These are phyloP conservation scores for Rhinoraja longicauda DNA, from an alignment of 2,797 vertebrate species.

Conservation along the genomic window DNA sequence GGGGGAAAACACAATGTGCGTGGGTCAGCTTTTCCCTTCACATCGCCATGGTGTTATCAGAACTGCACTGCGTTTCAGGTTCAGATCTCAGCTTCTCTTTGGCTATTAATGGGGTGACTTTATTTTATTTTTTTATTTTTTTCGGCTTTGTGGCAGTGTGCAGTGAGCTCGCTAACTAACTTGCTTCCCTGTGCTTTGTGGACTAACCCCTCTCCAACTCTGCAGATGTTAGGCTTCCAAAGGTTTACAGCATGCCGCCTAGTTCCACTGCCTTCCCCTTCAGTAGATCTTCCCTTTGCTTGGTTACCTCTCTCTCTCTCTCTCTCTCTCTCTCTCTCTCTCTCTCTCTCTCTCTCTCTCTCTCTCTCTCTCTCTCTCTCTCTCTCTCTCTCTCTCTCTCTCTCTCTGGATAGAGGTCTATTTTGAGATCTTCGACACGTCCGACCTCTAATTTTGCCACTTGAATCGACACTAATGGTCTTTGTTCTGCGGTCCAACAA, in stretches of 20 bases:
- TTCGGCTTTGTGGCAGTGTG: conserved; percentile 37
- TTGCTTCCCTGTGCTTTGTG: background rate
- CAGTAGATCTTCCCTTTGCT: background rate
- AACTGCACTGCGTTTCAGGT: conserved; percentile 3
- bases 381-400: background rate
- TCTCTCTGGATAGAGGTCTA: background rate
- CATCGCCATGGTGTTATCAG: conserved; percentile 18
- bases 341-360: no score
- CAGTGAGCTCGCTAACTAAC: conserved; percentile 33
- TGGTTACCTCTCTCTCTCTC: background rate
- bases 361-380: background rate
- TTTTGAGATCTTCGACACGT: background rate
- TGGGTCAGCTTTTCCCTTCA: background rate
- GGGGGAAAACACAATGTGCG: background rate
- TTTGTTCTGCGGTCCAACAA: background rate
- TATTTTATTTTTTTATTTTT: background rate
- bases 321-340: no score
- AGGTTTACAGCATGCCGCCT: background rate
- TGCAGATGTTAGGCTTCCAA: background rate
- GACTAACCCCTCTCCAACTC: background rate
- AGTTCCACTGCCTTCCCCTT: background rate
- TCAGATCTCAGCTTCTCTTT: conserved; percentile 18
- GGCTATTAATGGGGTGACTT: conserved; percentile 7
- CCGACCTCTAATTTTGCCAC: background rate
- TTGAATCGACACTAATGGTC: background rate